Evolutionary conservation across 2,113 vertebrate species (phyloP).

Genomic region (cat (Felis catus)): DNA sequence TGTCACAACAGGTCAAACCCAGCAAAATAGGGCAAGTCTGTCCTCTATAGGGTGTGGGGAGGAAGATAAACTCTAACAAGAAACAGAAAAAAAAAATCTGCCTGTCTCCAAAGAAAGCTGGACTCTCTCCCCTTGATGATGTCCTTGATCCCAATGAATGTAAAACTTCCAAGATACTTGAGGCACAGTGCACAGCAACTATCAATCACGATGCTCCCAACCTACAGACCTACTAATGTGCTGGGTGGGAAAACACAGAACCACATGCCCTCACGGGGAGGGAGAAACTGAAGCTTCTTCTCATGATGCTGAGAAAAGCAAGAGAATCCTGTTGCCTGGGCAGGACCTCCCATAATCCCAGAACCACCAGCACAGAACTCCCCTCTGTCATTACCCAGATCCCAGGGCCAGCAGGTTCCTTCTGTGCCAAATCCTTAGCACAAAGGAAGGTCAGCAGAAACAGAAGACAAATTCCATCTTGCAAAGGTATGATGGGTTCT

Average conservation of each 20-base stretch:
- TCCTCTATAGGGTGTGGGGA: not conserved
- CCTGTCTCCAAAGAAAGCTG: not conserved
- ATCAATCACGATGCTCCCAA: not conserved
- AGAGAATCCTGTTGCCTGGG: not conserved
- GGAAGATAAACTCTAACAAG: not conserved
- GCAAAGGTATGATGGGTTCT: not conserved
- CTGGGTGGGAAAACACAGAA: not conserved
- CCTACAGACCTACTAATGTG: fast-evolving
- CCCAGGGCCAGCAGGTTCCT: not conserved
- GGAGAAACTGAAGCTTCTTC: not conserved
- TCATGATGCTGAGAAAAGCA: not conserved
- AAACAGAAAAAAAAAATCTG: not conserved
- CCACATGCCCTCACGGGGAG: not conserved
- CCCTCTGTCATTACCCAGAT: not conserved
- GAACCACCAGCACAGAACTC: not conserved
- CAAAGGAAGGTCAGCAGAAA: not conserved
- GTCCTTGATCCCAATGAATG: not conserved
- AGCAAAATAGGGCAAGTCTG: not conserved
- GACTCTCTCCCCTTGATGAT: not conserved
- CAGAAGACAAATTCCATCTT: no score
- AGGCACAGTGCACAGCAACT: not conserved
- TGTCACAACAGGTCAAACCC: fast-evolving
- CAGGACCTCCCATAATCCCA: not conserved
- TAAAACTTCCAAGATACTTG: not conserved
- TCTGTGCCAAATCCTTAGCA: not conserved